phyloP scores from a whole-genome alignment of 2,888 invertebrate genomes.

The Drosophila infuscata region DNA sequence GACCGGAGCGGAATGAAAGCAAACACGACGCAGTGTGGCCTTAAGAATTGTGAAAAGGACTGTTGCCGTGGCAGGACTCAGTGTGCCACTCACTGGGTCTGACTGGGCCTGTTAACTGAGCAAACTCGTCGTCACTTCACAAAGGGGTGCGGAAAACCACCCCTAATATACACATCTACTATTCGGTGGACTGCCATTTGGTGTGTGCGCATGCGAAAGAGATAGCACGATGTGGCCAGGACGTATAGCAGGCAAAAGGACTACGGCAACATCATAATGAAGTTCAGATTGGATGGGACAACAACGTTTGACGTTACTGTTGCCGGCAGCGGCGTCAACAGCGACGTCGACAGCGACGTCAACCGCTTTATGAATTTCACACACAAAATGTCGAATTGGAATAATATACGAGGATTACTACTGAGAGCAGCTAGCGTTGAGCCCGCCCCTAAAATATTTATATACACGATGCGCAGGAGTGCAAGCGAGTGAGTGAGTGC shows the following conservation, averaged over 20 bases:
- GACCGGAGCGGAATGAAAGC: constrained; percentile 83
- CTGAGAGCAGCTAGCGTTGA: constrained; percentile 58
- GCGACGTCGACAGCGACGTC: constrained; percentile 39
- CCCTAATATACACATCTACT: constrained; percentile 27
- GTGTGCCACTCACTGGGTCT: constrained; percentile 15
- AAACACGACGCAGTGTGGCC: constrained; percentile 71
- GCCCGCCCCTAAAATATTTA: constrained; percentile 84
- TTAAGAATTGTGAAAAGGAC: constrained; percentile 81
- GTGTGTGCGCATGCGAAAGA: constrained; percentile 47
- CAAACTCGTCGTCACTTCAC: constrained; percentile 46
- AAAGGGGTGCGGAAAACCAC: constrained; percentile 44
- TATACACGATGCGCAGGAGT: constrained; percentile 50
- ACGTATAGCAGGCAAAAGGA: constrained; percentile 67
- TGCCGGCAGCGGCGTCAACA: constrained; percentile 27
- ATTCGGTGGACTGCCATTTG: constrained; percentile 19
- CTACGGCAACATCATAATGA: constrained; percentile 67
- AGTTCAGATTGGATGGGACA: constrained; percentile 67
- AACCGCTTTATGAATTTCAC: constrained; percentile 74
- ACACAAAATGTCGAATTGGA: constrained; percentile 84
- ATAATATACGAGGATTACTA: constrained; percentile 48
- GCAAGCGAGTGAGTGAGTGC: constrained; percentile 15
- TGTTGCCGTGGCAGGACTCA: constrained; percentile 38
- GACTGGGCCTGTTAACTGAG: constrained; percentile 67
- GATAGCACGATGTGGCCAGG: constrained; percentile 46
- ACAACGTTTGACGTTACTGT: constrained; percentile 39